Evolutionary conservation across 2,888 invertebrate genomes (phyloP).

Genomic region (Diaperis boleti): DNA sequence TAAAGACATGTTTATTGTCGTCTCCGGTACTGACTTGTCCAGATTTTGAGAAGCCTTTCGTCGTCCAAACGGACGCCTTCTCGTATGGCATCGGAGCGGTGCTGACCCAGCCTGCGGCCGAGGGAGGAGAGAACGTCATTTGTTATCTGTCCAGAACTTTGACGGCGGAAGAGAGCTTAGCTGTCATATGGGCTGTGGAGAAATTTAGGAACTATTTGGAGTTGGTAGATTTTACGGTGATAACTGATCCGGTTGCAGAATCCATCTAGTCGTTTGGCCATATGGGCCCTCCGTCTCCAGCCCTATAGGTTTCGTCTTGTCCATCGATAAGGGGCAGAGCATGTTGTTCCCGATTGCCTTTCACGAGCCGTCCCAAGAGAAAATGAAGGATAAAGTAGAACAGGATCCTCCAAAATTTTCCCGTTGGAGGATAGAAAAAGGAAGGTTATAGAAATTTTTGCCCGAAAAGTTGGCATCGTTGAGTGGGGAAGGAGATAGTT

Average conservation of each 20-base stretch:
- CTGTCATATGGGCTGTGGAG: constrained; percentile 48
- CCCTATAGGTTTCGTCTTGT: constrained; percentile 39
- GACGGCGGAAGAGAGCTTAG: too few relatives aligned
- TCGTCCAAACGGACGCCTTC: constrained; percentile 44
- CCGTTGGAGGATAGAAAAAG: constrained; percentile 38
- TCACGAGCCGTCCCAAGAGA: constrained; percentile 43
- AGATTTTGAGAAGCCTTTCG: constrained; percentile 34
- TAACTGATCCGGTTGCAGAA: constrained; percentile 46
- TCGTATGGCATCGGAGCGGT: constrained; percentile 43
- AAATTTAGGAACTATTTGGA: constrained; percentile 48
- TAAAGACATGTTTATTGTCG: neutral
- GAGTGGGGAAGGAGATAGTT: constrained; percentile 11
- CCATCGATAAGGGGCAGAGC: constrained; percentile 42
- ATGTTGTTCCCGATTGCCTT: constrained; percentile 48
- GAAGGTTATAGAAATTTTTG: constrained; percentile 42
- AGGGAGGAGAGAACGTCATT: constrained; percentile 44
- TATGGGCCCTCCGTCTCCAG: constrained; percentile 44
- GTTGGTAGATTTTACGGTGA: constrained; percentile 41
- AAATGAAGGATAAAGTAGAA: neutral
- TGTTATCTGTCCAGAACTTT: constrained; percentile 42
- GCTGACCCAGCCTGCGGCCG: constrained; percentile 39
- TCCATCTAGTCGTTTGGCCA: constrained; percentile 41
- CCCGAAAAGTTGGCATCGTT: constrained; percentile 23
- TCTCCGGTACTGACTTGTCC: constrained; percentile 16
- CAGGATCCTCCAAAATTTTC: neutral